Percentiles rank a stretch among this genome's conserved stretches.
Evolutionary conservation across 2,113 vertebrate genomes (phyloP).

Genomic region (Cyrtonyx montezumae): DNA sequence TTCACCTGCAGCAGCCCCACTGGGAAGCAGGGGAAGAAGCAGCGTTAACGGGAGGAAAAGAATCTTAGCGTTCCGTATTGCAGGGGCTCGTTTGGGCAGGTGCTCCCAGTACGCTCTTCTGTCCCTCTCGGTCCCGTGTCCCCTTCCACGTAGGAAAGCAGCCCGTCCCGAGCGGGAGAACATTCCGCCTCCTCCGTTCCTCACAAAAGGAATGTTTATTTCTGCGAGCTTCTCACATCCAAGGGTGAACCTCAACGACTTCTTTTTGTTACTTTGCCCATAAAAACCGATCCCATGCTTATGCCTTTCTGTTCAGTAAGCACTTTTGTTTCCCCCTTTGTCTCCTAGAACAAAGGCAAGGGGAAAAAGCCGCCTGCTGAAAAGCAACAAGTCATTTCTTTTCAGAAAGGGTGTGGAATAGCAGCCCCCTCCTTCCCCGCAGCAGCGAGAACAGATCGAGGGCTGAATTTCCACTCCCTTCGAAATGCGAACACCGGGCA

Average conservation of each 20-base stretch:
- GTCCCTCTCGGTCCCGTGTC: conserved; percentile 46
- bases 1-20: conserved; percentile 41
- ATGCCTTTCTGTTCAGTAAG: conserved; percentile 74
- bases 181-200: conserved; percentile 53
- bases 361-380: conserved; percentile 72
- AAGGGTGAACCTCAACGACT: conserved; percentile 70
- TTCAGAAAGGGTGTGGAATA: conserved; percentile 61
- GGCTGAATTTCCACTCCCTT: conserved; percentile 38
- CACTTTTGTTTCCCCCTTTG: conserved; percentile 81
- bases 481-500: conserved; percentile 3
- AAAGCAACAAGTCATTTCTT: conserved; percentile 83
- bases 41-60: conserved; percentile 21
- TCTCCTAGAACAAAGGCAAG: conserved; percentile 81
- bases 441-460: conserved; percentile 28
- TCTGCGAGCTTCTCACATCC: conserved; percentile 60
- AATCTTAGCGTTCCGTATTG: conserved; percentile 28
- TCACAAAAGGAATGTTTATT: conserved; percentile 80
- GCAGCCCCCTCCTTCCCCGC: conserved; percentile 37
- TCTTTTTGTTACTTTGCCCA: conserved; percentile 71
- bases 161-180: conserved; percentile 21
- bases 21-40: conserved; percentile 35
- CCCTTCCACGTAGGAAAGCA: conserved; percentile 62
- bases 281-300: conserved; percentile 75
- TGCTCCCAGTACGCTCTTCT: conserved; percentile 58
- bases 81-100: conserved; percentile 60